Evolutionary conservation across 2,113 vertebrate species (phyloP), one percentile per base, ranked within the genome.

Genomic region (Archilochus colubris): DNA sequence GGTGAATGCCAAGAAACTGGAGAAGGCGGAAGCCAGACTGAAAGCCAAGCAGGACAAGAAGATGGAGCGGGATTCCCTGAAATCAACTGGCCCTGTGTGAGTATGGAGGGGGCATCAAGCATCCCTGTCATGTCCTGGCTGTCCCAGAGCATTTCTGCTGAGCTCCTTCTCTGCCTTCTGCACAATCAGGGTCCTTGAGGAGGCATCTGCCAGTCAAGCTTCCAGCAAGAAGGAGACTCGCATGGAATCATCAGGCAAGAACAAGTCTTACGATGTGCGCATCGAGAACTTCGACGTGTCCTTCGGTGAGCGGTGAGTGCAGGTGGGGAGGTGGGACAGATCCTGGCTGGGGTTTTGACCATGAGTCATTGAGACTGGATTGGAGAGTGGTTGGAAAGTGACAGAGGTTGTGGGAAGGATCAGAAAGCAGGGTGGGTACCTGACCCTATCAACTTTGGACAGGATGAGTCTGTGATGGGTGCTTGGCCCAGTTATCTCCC

Each of bases 241-340:
- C 8, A 98, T 99, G 51, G 99, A 99, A 92, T 98, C 98, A 20
- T 99, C 99, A 4, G 99, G 99, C 95, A 99, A 99, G 97, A 99
- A 99, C 95, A 99, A 99, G 79, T 99, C 99, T 2, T 99, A 99
- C 2, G 99, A 99, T 50, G 98, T 99, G 77, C 98, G 99, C 89
- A 99, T 99, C 2, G 99, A 99, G 95, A 99, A 99, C 98, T 99
- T 99, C 20, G 99, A 99, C 6, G 99, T 99, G 75, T 99, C 99
- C 51, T 99, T 99, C 59, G 99, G 99, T 59, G 99, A 99, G 83
- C 98, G 99, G 99, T 99, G 97, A 98, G 98, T 97, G 82, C 7
- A 24, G 21, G 8, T 33, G 46, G 69, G 73, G 25, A n/a, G 18
- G 19, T 68, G 83, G 86, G 54, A 59, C 62, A 54, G 17, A 21